Percentiles rank a stretch among this genome's conserved stretches.
Evolutionary conservation across 2,797 vertebrate genomes (phyloP).

Genomic region (Gobionotothen gibberifrons): DNA sequence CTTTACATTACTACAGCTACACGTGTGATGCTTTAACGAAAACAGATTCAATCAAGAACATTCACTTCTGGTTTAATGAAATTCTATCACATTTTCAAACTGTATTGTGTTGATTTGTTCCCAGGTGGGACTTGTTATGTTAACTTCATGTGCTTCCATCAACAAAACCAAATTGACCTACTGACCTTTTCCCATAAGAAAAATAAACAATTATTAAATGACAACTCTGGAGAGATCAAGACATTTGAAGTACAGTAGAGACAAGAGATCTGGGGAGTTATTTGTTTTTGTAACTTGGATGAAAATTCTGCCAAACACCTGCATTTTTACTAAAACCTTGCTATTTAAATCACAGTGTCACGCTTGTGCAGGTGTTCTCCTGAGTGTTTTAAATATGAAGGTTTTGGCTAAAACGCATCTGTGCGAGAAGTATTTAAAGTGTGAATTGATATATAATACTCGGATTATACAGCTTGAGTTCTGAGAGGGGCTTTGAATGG

Average conservation of each 20-base stretch:
- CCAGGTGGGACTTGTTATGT: background rate
- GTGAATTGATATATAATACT: too few species aligned
- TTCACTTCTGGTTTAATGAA: background rate
- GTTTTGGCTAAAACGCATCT: too few species aligned
- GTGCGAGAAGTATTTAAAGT: too few species aligned
- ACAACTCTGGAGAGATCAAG: too few species aligned
- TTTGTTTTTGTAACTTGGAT: too few species aligned
- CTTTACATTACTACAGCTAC: background rate
- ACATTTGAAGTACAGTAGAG: background rate
- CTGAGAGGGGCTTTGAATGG: too few species aligned
- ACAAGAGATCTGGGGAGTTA: background rate
- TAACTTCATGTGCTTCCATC: background rate
- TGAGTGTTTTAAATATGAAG: too few species aligned
- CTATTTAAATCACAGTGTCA: too few species aligned
- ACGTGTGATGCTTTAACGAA: background rate
- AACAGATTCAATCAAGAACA: background rate
- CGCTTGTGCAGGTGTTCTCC: too few species aligned
- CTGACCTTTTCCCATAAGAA: background rate
- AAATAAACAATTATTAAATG: background rate
- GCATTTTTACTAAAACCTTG: too few species aligned
- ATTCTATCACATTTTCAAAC: conserved; percentile 11
- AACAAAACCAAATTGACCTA: background rate
- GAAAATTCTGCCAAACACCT: too few species aligned
- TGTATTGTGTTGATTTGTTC: background rate
- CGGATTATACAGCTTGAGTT: too few species aligned